Percentiles rank a stretch among this genome's conserved stretches.
phyloP scores from a whole-genome alignment of 2,888 invertebrate species.

The Luffia ferchaultella region DNA sequence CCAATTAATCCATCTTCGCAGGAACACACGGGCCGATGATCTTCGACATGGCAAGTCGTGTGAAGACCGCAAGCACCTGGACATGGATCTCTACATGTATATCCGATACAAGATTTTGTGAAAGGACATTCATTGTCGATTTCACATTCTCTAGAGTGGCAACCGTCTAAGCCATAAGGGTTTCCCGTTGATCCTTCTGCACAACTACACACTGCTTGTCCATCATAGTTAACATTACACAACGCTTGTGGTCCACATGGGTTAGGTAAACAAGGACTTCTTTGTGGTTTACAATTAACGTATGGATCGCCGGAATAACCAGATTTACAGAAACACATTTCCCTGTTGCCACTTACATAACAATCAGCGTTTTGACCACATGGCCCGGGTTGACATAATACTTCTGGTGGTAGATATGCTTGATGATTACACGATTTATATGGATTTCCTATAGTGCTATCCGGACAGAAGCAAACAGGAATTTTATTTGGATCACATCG shows the following conservation, averaged over 20 bases:
- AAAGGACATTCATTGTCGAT: conserved; percentile 79
- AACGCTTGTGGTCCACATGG: conserved; percentile 83
- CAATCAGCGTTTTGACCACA: conserved; percentile 87
- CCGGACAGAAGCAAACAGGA: conserved; percentile 89
- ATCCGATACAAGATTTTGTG: conserved; percentile 80
- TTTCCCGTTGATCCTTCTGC: conserved; percentile 79
- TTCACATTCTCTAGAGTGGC: conserved; percentile 82
- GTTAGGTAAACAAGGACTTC: conserved; percentile 78
- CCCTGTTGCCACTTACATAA: conserved; percentile 81
- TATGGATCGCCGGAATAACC: conserved; percentile 84
- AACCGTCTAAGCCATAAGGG: conserved; percentile 75
- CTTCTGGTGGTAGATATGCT: conserved; percentile 56
- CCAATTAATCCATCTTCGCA: conserved; percentile 78
- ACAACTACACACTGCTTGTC: conserved; percentile 77
- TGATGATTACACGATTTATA: conserved; percentile 76
- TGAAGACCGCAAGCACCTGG: conserved; percentile 82
- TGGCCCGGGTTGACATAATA: conserved; percentile 82
- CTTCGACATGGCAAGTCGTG: conserved; percentile 76
- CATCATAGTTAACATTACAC: conserved; percentile 73
- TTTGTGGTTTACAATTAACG: conserved; percentile 75
- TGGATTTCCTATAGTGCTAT: conserved; percentile 82
- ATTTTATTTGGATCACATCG: conserved; percentile 80
- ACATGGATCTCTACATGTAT: conserved; percentile 83
- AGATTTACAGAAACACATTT: conserved; percentile 82
- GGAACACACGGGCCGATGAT: conserved; percentile 82